Percentiles rank a stretch among this genome's conserved stretches.
Conservation (phyloP, 2,797 vertebrate genomes). For the Silurus aristotelis region DNA sequence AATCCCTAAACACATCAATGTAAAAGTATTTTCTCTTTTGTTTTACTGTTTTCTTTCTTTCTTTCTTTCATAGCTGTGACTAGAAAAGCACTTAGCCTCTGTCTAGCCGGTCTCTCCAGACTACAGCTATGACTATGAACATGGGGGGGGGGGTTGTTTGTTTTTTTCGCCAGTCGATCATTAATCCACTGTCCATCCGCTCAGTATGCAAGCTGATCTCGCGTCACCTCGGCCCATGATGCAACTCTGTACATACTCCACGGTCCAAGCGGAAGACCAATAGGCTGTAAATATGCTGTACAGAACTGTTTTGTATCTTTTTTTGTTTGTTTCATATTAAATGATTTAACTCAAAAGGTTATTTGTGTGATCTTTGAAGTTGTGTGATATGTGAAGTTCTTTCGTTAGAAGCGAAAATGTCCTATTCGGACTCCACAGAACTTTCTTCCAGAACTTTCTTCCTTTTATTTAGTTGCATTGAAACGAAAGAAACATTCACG, state of each 20-base stretch:
- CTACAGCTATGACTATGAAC: not conserved
- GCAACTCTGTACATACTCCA: constrained; percentile 1
- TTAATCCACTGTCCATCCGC: not conserved
- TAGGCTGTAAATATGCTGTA: constrained; percentile 71
- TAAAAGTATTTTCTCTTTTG: not conserved
- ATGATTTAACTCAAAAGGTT: constrained; percentile 60
- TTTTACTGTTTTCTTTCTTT: not conserved
- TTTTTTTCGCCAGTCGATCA: not conserved
- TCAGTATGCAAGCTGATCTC: not conserved
- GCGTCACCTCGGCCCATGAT: not conserved
- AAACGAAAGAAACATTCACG: too few species aligned
- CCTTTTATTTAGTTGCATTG: too few species aligned
- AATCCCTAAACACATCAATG: not conserved
- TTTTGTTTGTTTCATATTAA: constrained; percentile 77
- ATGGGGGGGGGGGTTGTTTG: not conserved
- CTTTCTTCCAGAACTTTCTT: too few species aligned
- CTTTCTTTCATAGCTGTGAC: not conserved
- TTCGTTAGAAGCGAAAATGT: too few species aligned
- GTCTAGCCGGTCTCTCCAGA: not conserved
- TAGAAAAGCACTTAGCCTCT: not conserved
- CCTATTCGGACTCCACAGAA: too few species aligned
- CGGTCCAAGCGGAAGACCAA: constrained; percentile 4
- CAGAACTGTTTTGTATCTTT: constrained; percentile 66
- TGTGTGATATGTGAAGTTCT: too few species aligned
- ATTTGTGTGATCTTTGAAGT: not conserved